Conservation (phyloP, 2,113 vertebrate genomes). For the Vidua chalybeata region DNA sequence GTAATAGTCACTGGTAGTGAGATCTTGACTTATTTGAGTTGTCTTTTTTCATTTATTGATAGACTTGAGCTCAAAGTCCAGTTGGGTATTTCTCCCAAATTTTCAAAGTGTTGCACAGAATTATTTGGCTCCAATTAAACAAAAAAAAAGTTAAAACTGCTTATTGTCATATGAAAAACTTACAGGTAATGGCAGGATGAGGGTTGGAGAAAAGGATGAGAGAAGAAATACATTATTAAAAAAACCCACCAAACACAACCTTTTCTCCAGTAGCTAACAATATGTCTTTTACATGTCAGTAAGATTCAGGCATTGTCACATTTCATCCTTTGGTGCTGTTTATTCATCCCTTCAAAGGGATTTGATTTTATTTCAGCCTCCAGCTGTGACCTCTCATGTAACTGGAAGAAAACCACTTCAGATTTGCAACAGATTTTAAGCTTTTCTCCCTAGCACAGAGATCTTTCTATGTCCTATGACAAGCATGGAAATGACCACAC, state of each 20-base stretch:
- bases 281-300: background rate
- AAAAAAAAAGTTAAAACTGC: background rate
- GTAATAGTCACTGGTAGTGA: background rate
- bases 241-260: background rate
- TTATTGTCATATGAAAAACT: background rate
- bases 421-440: background rate
- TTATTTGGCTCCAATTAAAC: background rate
- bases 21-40: background rate
- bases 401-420: background rate
- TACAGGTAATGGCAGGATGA: background rate
- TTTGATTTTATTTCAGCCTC: background rate
- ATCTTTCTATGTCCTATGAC: background rate
- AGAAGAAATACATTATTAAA: background rate
- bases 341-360: conserved; percentile 29
- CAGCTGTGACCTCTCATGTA: background rate
- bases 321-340: background rate
- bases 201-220: background rate
- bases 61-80: background rate
- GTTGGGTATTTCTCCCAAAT: background rate
- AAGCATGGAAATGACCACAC: background rate
- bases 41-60: background rate
- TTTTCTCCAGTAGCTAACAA: background rate
- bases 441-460: background rate
- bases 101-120: background rate
- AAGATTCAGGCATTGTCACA: background rate